phyloP scores from a whole-genome alignment of 2,797 vertebrate species.

The Erethizon dorsatum region DNA sequence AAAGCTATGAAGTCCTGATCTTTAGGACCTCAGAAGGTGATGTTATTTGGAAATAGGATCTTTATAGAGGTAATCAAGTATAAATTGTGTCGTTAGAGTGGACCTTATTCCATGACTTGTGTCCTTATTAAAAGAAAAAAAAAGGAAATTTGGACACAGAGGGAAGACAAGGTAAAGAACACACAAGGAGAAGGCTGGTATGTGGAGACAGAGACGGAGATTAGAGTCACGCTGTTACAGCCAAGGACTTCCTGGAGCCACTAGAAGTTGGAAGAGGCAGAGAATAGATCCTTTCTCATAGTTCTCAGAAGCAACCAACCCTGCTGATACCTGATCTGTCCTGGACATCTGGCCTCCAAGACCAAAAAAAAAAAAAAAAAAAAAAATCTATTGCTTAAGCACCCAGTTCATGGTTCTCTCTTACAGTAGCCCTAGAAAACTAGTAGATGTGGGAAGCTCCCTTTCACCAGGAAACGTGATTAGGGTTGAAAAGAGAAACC shows the following conservation, averaged over 20 bases:
- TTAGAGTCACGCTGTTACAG: fast-evolving
- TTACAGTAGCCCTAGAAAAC: neutral
- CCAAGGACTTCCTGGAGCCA: neutral
- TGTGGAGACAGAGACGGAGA: neutral
- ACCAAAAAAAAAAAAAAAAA: fast-evolving
- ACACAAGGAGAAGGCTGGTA: too few relatives aligned
- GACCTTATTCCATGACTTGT: neutral
- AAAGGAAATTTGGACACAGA: neutral
- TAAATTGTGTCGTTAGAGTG: neutral
- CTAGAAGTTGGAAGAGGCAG: neutral
- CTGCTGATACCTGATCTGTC: too few relatives aligned
- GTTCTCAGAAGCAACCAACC: neutral
- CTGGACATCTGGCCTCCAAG: neutral
- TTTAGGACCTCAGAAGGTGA: neutral
- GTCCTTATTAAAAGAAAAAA: neutral
- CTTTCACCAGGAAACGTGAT: neutral
- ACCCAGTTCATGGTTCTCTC: neutral
- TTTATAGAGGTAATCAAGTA: neutral
- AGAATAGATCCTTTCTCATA: neutral
- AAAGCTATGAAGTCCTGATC: neutral
- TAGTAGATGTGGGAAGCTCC: neutral
- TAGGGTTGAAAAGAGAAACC: neutral
- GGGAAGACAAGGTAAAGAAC: neutral
- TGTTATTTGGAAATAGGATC: neutral
- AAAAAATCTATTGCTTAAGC: neutral